A percentile compares a stretch with the other conserved stretches of the same genome.
These are phyloP conservation scores for Misgurnus mizolepis DNA, from an alignment of 2,113 vertebrate genomes.

Conservation along the genomic window DNA sequence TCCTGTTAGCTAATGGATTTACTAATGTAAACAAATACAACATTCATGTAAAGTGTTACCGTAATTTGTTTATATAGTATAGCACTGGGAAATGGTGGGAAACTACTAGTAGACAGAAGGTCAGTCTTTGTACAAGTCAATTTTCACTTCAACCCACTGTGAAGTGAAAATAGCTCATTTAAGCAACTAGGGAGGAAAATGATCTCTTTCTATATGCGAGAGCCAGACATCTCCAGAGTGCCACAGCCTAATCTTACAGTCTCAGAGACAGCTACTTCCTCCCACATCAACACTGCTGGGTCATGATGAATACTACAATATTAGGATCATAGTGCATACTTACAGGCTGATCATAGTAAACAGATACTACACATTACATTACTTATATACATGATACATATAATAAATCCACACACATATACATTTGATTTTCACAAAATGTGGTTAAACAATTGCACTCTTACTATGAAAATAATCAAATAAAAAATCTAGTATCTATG, in stretches of 20 bases:
- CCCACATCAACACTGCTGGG: slow-evolving; percentile 25
- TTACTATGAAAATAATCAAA: too few relatives aligned
- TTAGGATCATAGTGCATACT: slow-evolving; percentile 6
- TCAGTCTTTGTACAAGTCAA: neutral
- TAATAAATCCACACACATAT: too few relatives aligned
- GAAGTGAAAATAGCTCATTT: slow-evolving; percentile 18
- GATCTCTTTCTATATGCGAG: slow-evolving; percentile 6
- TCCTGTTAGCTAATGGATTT: too few relatives aligned
- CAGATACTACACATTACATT: too few relatives aligned
- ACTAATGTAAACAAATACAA: too few relatives aligned
- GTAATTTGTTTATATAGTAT: neutral
- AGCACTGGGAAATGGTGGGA: neutral
- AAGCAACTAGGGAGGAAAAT: slow-evolving; percentile 17
- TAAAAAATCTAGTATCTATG: too few relatives aligned
- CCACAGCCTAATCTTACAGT: slow-evolving; percentile 15
- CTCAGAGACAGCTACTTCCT: slow-evolving; percentile 30
- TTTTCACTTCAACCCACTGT: slow-evolving; percentile 6
- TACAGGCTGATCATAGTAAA: neutral
- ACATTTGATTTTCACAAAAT: too few relatives aligned
- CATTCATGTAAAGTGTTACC: too few relatives aligned
- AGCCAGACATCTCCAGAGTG: slow-evolving; percentile 18
- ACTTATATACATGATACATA: too few relatives aligned
- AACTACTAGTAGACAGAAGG: slow-evolving; percentile 1
- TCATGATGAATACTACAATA: slow-evolving; percentile 32
- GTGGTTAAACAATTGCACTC: too few relatives aligned